Percentiles rank a stretch among this genome's conserved stretches.
Conservation (phyloP, 2,797 vertebrate genomes). For the Diplodus puntazzo region DNA sequence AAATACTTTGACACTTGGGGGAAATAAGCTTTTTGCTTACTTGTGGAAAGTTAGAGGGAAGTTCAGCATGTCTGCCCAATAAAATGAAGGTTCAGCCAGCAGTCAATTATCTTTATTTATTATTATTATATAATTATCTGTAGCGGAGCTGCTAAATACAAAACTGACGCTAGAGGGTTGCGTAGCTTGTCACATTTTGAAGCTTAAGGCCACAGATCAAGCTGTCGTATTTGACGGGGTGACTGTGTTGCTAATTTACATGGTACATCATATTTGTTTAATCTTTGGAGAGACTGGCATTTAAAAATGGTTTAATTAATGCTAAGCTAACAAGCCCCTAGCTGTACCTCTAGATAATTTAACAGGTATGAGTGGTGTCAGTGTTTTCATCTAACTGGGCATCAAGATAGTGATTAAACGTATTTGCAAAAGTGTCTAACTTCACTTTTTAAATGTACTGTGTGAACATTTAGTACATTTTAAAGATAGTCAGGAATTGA, state of each 20-base stretch:
- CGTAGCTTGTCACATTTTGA: too few relatives aligned
- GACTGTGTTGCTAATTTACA: neutral
- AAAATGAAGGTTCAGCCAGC: slow-evolving; percentile 11
- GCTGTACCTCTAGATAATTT: neutral
- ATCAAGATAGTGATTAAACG: neutral
- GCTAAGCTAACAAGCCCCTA: neutral
- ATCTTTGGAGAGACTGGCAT: neutral
- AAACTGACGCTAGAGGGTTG: too few relatives aligned
- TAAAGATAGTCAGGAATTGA: neutral
- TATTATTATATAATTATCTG: too few relatives aligned
- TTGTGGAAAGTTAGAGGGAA: too few relatives aligned
- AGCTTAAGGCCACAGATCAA: too few relatives aligned
- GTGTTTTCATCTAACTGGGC: neutral
- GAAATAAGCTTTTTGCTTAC: neutral
- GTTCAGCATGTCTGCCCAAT: neutral
- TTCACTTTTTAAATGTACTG: too few relatives aligned
- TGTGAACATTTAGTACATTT: too few relatives aligned
- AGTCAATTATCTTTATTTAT: neutral
- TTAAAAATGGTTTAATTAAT: neutral
- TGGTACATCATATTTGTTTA: neutral
- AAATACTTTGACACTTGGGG: neutral
- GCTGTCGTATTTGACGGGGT: too few relatives aligned
- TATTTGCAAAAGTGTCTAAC: neutral
- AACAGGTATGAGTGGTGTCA: neutral
- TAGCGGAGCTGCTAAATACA: too few relatives aligned